Evolutionary conservation across 2,113 vertebrate genomes (phyloP).

Genomic region (Coturnix japonica): DNA sequence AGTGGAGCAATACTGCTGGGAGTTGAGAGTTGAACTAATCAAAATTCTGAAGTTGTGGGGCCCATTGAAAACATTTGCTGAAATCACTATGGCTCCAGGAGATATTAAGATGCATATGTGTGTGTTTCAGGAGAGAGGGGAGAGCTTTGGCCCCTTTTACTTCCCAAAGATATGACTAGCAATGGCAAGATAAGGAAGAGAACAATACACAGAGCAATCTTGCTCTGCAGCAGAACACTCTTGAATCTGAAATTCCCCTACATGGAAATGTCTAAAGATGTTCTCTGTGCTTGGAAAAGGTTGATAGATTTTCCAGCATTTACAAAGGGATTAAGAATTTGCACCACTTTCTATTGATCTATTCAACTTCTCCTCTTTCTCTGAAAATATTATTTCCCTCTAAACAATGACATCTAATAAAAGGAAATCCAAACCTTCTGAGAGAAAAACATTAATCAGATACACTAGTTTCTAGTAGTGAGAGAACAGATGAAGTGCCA

Average conservation of each 20-base stretch:
- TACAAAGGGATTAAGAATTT: not conserved
- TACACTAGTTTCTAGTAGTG: not conserved
- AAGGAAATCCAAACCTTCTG: not conserved
- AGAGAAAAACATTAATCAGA: not conserved
- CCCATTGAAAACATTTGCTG: slow-evolving; percentile 31
- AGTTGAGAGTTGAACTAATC: slow-evolving; percentile 12
- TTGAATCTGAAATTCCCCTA: not conserved
- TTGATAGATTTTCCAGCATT: not conserved
- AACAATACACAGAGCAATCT: not conserved
- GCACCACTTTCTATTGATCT: not conserved
- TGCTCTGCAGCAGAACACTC: not conserved
- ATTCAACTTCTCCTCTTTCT: not conserved
- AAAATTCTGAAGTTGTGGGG: slow-evolving; percentile 30
- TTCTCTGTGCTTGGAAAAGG: not conserved
- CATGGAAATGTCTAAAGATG: not conserved
- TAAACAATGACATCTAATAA: not conserved
- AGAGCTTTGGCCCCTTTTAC: not conserved
- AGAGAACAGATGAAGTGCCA: not conserved
- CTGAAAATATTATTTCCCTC: not conserved
- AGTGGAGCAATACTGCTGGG: slow-evolving; percentile 46
- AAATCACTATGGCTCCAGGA: slow-evolving; percentile 7
- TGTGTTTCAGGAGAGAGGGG: not conserved
- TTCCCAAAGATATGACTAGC: not conserved
- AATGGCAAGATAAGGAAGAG: not conserved
- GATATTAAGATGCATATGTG: not conserved